Base-by-base conservation (phyloP, 2,113 vertebrate species). In the Brachirus orientalis region DNA sequence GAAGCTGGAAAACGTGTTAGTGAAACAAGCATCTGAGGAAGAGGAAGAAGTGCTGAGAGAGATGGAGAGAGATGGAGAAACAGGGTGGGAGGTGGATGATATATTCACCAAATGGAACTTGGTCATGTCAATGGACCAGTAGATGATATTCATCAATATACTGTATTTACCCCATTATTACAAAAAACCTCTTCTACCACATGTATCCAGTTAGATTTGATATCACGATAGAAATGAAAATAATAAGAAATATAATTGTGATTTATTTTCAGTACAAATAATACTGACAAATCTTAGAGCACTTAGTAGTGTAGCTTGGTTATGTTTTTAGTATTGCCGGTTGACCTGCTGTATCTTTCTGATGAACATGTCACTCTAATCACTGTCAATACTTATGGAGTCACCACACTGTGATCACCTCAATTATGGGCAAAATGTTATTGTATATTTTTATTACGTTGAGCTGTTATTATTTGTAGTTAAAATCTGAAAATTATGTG, bases 61-160 rank as follows among this genome's bases (percentile, higher is more conserved):
- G 38, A 9, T 13, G n/a, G 19, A 63, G 19, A 7, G 4, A 10
- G 22, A 1, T 0, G 20, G 3, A 4, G 75, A 46, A 6, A 11
- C 8, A 11, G 14, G 16, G 3, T 71, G 33, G 22, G 67, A 66
- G 11, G 13, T 0, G 4, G 67, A 78, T 4, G 40, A 76, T 16
- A 8, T 84, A 50, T 52, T 77, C 1, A 67, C n/a, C 40, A 82
- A 80, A 66, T 90, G 86, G 86, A 8, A 63, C 8, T 50, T 91
- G 37, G 55, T 77, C 0, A 7, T 90, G 50, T 59, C 71, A 0
- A 38, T 64, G 66, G 69, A 82, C 12, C 7, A 78, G 52, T 84
- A 84, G 61, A 79, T 56, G 37, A 72, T 50, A 66, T 62, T 62
- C 45, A 79, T 75, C 65, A 50, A 36, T 1, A 19, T 11, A 40